phyloP scores from a whole-genome alignment of 2,113 vertebrate species.

The Rhipidura dahli region DNA sequence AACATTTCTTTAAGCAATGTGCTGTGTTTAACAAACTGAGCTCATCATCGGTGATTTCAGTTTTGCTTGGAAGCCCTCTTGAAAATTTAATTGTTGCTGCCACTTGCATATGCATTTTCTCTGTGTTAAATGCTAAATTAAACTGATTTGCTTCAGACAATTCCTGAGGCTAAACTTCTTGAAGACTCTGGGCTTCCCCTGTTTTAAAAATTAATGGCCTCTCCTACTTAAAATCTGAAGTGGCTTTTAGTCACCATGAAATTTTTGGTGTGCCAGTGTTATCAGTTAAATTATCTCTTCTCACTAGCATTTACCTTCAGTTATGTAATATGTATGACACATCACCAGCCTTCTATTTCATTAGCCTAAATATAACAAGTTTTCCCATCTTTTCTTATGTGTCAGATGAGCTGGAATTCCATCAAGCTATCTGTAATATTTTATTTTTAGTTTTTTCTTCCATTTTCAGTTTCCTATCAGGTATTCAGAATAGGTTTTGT shows the following conservation, averaged over 20 bases:
- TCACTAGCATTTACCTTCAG: background rate
- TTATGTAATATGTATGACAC: background rate
- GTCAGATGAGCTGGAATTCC: background rate
- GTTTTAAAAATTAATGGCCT: background rate
- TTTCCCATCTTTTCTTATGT: background rate
- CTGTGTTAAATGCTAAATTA: background rate
- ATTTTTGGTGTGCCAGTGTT: background rate
- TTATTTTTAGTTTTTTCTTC: background rate
- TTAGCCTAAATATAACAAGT: background rate
- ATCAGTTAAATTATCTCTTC: background rate
- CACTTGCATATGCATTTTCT: background rate
- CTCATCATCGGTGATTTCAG: background rate
- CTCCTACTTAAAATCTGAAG: background rate
- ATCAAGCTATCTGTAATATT: background rate
- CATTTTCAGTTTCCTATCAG: background rate
- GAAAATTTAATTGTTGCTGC: background rate
- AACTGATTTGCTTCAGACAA: background rate
- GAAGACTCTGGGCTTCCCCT: background rate
- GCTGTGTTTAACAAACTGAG: background rate
- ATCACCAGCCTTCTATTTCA: background rate
- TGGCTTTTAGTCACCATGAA: background rate
- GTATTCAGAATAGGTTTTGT: background rate
- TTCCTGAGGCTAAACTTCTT: background rate
- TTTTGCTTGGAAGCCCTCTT: background rate
- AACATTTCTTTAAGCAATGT: background rate